These are phyloP conservation scores for Apis dorsata DNA, from an alignment of 1,140 invertebrate species.

Conservation along the genomic window DNA sequence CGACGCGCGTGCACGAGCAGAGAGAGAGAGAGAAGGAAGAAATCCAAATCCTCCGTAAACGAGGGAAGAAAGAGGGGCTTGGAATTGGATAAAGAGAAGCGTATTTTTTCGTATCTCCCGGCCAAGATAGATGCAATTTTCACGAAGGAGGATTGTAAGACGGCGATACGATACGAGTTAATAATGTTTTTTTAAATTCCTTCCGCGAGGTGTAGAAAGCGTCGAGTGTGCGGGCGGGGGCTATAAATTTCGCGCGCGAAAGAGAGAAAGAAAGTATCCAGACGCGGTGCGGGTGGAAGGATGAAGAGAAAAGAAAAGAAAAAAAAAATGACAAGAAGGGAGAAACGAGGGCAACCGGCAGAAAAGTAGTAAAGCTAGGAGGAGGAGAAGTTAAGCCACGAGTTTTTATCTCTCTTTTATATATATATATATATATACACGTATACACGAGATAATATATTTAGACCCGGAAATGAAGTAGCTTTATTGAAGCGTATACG, in stretches of 20 bases:
- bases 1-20: not conserved
- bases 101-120: not conserved
- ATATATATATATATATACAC: too few species aligned
- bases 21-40: not conserved
- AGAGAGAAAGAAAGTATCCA: not conserved
- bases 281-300: not conserved
- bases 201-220: not conserved
- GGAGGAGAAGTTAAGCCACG: not conserved
- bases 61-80: not conserved
- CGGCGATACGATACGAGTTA: not conserved
- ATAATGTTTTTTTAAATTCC: conserved; percentile 9
- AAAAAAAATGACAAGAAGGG: not conserved
- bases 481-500: conserved; percentile 32
- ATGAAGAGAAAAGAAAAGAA: not conserved
- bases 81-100: not conserved
- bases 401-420: not conserved
- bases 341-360: not conserved
- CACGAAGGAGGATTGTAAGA: not conserved
- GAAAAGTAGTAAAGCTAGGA: too few species aligned
- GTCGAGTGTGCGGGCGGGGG: not conserved
- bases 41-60: not conserved
- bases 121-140: not conserved
- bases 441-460: conserved; percentile 25
- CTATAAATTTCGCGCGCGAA: conserved; percentile 30
- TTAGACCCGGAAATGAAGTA: conserved; percentile 32